phyloP scores from a whole-genome alignment of 2,113 vertebrate species.

The Piaya cayana region DNA sequence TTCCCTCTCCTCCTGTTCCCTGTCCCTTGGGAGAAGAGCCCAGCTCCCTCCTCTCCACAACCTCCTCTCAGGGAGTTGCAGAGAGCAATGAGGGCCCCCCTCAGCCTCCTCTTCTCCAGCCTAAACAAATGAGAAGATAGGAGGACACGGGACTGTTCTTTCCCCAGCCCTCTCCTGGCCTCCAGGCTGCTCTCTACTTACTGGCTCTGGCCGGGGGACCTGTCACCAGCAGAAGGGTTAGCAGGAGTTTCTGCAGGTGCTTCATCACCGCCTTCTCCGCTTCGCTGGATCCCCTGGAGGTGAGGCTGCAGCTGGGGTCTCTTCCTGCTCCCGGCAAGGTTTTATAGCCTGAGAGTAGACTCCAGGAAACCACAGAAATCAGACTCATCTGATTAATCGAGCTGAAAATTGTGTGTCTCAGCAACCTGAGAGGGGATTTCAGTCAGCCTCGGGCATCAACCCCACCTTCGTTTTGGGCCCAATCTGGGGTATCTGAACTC shows the following conservation, averaged over 20 bases:
- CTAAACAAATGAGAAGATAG: no score
- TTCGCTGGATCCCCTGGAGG: background rate
- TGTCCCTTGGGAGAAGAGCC: no score
- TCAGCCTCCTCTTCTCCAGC: no score
- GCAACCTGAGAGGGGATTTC: slow-evolving; percentile 24
- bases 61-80: no score
- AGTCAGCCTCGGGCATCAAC: background rate
- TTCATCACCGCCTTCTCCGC: background rate
- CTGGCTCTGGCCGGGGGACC: background rate
- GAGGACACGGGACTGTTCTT: background rate
- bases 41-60: no score
- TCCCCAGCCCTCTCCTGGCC: background rate
- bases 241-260: background rate
- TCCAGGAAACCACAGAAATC: slow-evolving; percentile 60
- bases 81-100: no score
- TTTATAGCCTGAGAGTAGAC: slow-evolving; percentile 54
- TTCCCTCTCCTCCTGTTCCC: no score
- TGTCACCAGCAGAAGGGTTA: background rate
- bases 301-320: background rate
- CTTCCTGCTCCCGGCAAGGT: background rate
- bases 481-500: background rate
- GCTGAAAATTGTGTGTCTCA: slow-evolving; percentile 2
- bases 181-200: background rate
- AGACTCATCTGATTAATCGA: slow-evolving; percentile 20
- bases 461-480: background rate